Evolutionary conservation across 35 echinoderm and acorn worm species (phyloP), one percentile per base, ranked within the genome.

Genomic region (Ophiothrix spiculata): DNA sequence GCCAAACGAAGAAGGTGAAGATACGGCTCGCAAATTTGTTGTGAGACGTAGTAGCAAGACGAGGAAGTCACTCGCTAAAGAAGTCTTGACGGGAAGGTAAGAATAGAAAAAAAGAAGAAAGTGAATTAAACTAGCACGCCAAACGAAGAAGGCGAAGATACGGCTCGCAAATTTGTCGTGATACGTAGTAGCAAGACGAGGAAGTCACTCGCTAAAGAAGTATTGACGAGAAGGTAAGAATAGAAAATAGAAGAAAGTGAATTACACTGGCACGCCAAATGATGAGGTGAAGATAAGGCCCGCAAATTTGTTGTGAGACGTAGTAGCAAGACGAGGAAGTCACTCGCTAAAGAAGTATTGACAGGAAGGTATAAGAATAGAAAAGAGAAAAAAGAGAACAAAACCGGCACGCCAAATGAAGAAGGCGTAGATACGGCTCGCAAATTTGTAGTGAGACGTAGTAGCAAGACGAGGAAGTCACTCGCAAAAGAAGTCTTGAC

Each of bases 321-420:
- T 38, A 89, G 86, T 75, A 91, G 56, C 64, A 99, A 94, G 77
- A 94, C 81, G 21, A 88, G 94, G 83, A 99, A 94, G 64, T 94
- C 92, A 2, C 80, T 99, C 4, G 56, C 80, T 32, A 94, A 94
- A 89, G 96, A 99, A 74, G 90, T 99, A 74, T 82, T 83, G 25
- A 76, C 84, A 40, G 92, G 92, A 45, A 99, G 91, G 96, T 94
- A 87, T n/a, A n/a, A n/a, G n/a, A n/a, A n/a, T n/a, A n/a, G n/a
- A n/a, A 90, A 93, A 78, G 85, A 93, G 13, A 84, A 74, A 31
- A 56, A 84, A 45, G 83, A 87, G 21, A 38, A 56, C 6, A 36
- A 38, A 2, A 33, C 38, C 32, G 73, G 16, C 17, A 74, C 60
- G 74, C 37, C 75, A 37, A 32, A 15, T 74, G 11, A 81, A 80